Base-by-base conservation (phyloP, 2,797 vertebrate genomes). In the Pseudochirops cupreus region DNA sequence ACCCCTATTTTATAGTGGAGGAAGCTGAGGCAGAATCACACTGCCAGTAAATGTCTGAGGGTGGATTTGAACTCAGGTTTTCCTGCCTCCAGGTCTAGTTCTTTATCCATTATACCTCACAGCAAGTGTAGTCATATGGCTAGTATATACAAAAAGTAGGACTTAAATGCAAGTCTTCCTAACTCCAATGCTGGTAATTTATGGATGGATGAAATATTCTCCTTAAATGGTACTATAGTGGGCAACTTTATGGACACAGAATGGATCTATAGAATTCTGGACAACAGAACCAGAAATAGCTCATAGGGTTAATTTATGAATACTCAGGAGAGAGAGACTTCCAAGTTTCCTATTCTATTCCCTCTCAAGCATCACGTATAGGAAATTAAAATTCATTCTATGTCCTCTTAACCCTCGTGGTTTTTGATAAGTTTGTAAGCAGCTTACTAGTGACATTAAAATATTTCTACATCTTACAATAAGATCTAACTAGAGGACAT, bases 341-440 rank as follows among this genome's bases (percentile, higher is more conserved):
- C 74, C 92, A 50, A 67, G 28, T 12, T 91, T 94, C 52, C 87
- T 56, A n/a, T 92, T 31, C 53, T 67, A 54, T 58, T 57, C 90
- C 55, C 5, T 93, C 67, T 93, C 31, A 50, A 46, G 33, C 29
- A 9, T 92, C 57, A 39, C 26, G 13, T 28, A 50, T 87, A 26
- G 6, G 39, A 87, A 82, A n/a, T 21, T 59, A 29, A 62, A 33
- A 94, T 26, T 56, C 33, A 57, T 1, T 91, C 31, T 3, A 26
- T 16, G 21, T 87, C 50, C 5, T 21, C 1, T 21, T 55, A 91
- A 21, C 11, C 18, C 52, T 62, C 4, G 92, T 96, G 57, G 93
- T n/a, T 95, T 95, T 91, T 5, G 33, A 29, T 95, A 93, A 95
- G 96, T 97, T 97, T 97, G 53, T 92, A 97, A 97, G 97, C 94